Evolutionary conservation across 2,113 vertebrate species (phyloP).

Genomic region (Myiagra hebetior): DNA sequence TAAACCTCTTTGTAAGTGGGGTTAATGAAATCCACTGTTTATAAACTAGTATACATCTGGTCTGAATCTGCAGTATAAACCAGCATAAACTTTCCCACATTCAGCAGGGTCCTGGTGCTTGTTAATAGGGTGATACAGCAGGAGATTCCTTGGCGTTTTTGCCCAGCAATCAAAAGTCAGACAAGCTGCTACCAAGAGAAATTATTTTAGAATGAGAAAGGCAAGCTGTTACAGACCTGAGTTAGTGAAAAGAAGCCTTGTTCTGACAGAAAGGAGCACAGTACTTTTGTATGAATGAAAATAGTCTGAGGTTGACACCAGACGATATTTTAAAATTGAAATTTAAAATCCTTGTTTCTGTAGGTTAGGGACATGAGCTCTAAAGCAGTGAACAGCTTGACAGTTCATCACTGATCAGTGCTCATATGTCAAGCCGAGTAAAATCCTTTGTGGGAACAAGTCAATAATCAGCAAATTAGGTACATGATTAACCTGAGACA

Average conservation of each 20-base stretch:
- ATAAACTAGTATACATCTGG: background rate
- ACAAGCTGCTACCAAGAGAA: background rate
- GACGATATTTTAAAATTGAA: conserved; percentile 37
- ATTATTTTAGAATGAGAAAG: background rate
- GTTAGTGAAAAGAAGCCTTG: background rate
- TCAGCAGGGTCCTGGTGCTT: background rate
- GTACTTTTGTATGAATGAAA: background rate
- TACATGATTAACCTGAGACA: conserved; percentile 79
- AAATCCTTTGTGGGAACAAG: conserved; percentile 74
- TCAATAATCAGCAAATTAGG: conserved; percentile 82
- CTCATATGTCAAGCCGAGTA: conserved; percentile 70
- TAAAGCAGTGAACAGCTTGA: conserved; percentile 64
- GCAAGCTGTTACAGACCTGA: background rate
- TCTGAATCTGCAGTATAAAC: background rate
- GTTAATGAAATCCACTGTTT: background rate
- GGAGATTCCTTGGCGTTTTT: background rate
- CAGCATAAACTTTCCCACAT: background rate
- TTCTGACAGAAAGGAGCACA: conserved; percentile 15
- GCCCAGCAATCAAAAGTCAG: background rate
- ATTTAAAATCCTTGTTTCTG: conserved; percentile 55
- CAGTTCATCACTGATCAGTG: conserved; percentile 70
- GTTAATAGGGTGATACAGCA: background rate
- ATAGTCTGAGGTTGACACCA: conserved; percentile 39
- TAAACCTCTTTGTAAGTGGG: background rate
- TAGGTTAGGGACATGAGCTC: conserved; percentile 58